Evolutionary conservation across 2,888 invertebrate species (phyloP).

Genomic region (Apeira syringaria): DNA sequence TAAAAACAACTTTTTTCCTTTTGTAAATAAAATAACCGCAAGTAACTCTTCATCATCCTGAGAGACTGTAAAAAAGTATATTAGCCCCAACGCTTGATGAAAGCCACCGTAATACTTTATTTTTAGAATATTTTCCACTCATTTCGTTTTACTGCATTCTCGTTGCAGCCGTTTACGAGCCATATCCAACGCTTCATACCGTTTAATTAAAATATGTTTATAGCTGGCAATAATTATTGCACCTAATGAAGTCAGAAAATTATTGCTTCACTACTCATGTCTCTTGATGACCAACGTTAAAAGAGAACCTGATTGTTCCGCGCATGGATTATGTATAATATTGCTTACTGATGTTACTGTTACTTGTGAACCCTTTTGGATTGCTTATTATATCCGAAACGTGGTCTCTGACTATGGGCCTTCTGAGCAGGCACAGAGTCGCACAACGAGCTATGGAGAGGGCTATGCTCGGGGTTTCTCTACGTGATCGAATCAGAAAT

Average conservation of each 20-base stretch:
- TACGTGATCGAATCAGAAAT: no score
- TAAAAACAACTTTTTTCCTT: neutral
- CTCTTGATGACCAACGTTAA: no score
- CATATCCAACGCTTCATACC: neutral
- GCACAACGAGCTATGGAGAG: no score
- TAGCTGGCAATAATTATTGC: neutral
- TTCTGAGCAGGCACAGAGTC: no score
- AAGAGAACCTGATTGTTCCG: no score
- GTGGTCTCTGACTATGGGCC: no score
- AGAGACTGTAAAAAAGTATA: conserved; percentile 9
- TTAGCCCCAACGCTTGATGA: conserved; percentile 53
- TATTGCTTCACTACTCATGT: no score
- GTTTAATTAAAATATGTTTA: neutral
- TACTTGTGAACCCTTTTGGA: no score
- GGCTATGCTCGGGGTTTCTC: no score
- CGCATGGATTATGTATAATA: no score
- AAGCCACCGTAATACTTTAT: conserved; percentile 48
- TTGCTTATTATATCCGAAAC: no score
- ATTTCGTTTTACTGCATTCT: conserved; percentile 31
- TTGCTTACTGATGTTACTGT: no score
- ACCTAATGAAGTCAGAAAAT: neutral
- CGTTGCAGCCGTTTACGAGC: conserved; percentile 5
- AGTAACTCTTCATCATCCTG: conserved; percentile 38
- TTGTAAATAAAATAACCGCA: neutral
- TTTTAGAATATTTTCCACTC: conserved; percentile 43